Percentiles rank a stretch among this genome's conserved stretches.
Conservation (phyloP, 2,113 vertebrate species). For the Eidolon helvum region DNA sequence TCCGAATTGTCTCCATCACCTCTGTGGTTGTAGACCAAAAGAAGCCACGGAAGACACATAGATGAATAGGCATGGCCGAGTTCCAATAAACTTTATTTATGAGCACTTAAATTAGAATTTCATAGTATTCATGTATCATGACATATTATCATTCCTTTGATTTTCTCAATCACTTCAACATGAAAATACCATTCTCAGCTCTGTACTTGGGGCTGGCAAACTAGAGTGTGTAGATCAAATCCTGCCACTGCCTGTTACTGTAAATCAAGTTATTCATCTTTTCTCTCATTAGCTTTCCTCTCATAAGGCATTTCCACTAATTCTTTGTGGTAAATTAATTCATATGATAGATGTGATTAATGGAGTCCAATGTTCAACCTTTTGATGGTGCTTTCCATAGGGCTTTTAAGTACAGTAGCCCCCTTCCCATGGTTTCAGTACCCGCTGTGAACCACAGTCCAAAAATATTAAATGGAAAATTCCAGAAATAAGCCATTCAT, state of each 20-base stretch:
- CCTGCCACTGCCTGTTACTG: not conserved
- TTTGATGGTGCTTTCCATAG: not conserved
- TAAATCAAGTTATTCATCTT: not conserved
- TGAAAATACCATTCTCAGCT: not conserved
- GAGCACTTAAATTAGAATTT: not conserved
- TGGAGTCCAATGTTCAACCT: not conserved
- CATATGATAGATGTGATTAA: not conserved
- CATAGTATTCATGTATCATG: not conserved
- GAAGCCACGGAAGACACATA: no score
- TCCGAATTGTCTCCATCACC: not conserved
- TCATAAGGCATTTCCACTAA: not conserved
- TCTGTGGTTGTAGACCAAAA: accelerated
- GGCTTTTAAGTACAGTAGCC: not conserved
- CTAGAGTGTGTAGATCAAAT: not conserved
- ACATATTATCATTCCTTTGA: not conserved
- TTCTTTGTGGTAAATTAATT: constrained; percentile 10
- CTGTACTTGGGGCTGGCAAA: not conserved
- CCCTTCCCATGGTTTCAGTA: not conserved
- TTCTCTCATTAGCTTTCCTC: not conserved
- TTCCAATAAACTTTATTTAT: not conserved
- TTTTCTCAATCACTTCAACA: not conserved
- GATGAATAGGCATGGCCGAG: not conserved
- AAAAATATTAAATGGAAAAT: not conserved
- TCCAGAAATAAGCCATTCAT: no score
- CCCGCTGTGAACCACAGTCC: not conserved